Base-by-base conservation (phyloP, 2,797 vertebrate genomes). In the Parotocinclus haroldoi region DNA sequence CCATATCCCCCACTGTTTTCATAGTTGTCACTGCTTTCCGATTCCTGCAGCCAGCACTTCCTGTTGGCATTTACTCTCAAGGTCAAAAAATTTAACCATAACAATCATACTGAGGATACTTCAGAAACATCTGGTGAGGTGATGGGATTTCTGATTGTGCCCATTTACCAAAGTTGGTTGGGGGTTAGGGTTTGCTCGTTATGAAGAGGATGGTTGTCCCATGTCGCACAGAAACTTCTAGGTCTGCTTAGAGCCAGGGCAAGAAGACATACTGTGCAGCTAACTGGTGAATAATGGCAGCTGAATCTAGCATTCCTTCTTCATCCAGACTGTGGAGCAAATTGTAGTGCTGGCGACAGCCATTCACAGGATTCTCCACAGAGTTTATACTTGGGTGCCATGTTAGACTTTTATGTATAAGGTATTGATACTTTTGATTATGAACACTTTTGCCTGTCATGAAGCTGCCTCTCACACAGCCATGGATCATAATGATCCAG, bases 401-500 rank as follows among this genome's bases (percentile, higher is more conserved):
- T n/a, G n/a, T n/a, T n/a, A n/a, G n/a, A n/a, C n/a, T n/a, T n/a
- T n/a, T 13, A 7, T 48, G 45, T 48, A 17, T 44, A 44, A 42
- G n/a, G 16, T 60, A 19, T 10, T 44, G 40, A 45, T 60, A 12
- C 58, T 10, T 18, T 5, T 60, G 40, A 46, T 60, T 60, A 39
- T 60, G 58, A 45, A 60, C 40, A 46, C 40, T 60, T 46, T 60
- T 60, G 10, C 17, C 40, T 36, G 18, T 10, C 13, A 48, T 61
- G 58, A 19, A 61, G 36, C 58, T 61, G 11, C 58, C 58, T 36
- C 58, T 19, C 8, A 44, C 58, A 48, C 17, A 46, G 13, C 58
- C 58, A 27, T 44, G 42, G 12, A 61, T 44, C 8, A 14, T 27
- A 37, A 61, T 36, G 84, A 11, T 91, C 88, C 66, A 91, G 75